Conservation (phyloP, 2,888 invertebrate genomes). For the Orthosia gracilis region DNA sequence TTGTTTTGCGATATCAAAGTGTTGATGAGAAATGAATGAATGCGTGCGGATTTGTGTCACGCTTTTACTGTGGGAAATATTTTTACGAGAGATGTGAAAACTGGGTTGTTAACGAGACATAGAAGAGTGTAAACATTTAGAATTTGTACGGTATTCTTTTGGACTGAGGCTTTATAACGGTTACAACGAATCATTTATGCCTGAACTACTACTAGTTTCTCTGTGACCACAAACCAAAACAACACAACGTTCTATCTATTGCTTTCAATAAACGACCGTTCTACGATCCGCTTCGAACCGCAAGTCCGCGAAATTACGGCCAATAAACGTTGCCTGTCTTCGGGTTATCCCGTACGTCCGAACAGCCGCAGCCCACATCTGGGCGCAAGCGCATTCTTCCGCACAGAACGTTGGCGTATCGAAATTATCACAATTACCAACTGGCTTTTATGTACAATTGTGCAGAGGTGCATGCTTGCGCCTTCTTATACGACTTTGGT, state of each 20-base stretch:
- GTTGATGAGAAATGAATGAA: constrained; percentile 55
- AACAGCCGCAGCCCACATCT: constrained; percentile 49
- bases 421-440: constrained; percentile 54
- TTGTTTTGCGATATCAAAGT: constrained; percentile 56
- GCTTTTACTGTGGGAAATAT: constrained; percentile 36
- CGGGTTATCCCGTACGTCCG: constrained; percentile 31
- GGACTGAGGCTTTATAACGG: not conserved
- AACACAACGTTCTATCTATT: constrained; percentile 18
- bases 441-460: constrained; percentile 26
- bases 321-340: constrained; percentile 71
- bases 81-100: constrained; percentile 34
- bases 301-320: constrained; percentile 74
- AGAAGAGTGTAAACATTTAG: not conserved
- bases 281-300: constrained; percentile 21
- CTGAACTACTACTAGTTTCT: not conserved
- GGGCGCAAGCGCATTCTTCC: constrained; percentile 36
- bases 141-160: not conserved
- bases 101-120: not conserved
- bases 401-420: constrained; percentile 43
- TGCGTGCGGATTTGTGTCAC: constrained; percentile 42
- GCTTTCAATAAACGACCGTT: constrained; percentile 40
- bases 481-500: not conserved
- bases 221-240: not conserved
- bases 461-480: constrained; percentile 9
- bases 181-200: not conserved